Evolutionary conservation across 2,797 vertebrate genomes (phyloP), one percentile per base, ranked within the genome.

Genomic region (Eulemur rubriventer): DNA sequence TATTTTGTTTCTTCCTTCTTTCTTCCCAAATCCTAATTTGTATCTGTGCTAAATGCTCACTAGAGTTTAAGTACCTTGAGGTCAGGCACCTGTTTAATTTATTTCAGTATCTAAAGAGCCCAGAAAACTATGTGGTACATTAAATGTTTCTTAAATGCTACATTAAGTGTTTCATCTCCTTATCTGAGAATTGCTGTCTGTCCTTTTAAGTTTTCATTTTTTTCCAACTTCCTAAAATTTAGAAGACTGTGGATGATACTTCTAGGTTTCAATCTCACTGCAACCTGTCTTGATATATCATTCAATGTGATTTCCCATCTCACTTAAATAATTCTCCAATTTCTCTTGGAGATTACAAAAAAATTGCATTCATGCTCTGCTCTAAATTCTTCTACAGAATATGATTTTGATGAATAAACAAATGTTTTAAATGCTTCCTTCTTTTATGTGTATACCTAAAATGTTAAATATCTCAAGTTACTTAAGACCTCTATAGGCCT

Each of bases 201-300:
- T 4, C 76, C 14, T 97, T 78, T 91, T 50, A 93, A 86, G 63
- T 46, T 48, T 90, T 88, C 26, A 50, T 87, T 94, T 95, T 57
- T 57, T 82, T 59, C 38, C 46, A 59, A 63, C 52, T 33, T 81
- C 11, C 41, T 93, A 48, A 82, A 88, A 69, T 59, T 82, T 81
- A 63, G 30, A 13, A 38, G 22, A 69, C 24, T 28, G 0, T 11
- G 81, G 38, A 70, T 61, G 30, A 46, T 46, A 75, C 16, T 65
- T 89, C 50, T 59, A 67, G 48, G 14, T 72, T 89, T 95, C 41
- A 72, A 14, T 38, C 2, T 91, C 55, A 59, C 9, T 1, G 13
- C 7, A 80, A 7, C 16, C 14, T 93, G 95, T 85, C 57, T 46
- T 72, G 18, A 83, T 83, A 87, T 5, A 76, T 80, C 24, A 78